Evolutionary conservation across 2,797 vertebrate species (phyloP), one percentile per base, ranked within the genome.

Genomic region (Falco columbarius): DNA sequence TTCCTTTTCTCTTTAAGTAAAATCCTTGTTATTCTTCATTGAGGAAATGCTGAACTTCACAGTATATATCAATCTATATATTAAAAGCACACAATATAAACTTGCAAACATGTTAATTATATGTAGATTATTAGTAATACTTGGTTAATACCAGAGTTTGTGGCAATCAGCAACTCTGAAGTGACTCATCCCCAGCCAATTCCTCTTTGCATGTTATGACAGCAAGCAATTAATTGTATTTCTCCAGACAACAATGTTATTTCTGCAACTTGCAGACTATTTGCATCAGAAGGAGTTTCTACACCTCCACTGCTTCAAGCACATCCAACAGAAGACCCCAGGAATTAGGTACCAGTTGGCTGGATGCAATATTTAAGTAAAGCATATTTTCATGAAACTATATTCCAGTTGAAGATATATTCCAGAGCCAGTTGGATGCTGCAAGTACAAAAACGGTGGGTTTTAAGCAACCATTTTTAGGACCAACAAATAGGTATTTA

Each of bases 211-310:
- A 47, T 62, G 86, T 74, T 65, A 62, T 62, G 74, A 91, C 67
- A 96, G 77, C 55, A 85, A 92, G 47, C 38, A 81, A 91, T 82
- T 91, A 81, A 93, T 82, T 91, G 84, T 93, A 83, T 90, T 93
- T 88, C 79, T 91, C 34, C 79, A 92, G 72, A 80, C 56, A 93
- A 68, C 38, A 89, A 46, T n/a, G 42, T 76, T 92, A 36, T 92
- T 95, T 68, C 65, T 92, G 52, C 49, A 68, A 21, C 92, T 74
- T 86, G 75, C 21, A 85, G 84, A 40, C 59, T 93, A 63, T 92
- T 90, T 96, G 67, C 72, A 71, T 67, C 52, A 84, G 77, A 87
- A 67, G 19, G 44, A 93, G 71, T 42, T 63, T 87, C 62, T 82
- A 38, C 8, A 65, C 79, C 85, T 94, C 80, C 72, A 93, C 86